Base-by-base conservation (phyloP, 2,797 vertebrate genomes). In the Lemur catta region DNA sequence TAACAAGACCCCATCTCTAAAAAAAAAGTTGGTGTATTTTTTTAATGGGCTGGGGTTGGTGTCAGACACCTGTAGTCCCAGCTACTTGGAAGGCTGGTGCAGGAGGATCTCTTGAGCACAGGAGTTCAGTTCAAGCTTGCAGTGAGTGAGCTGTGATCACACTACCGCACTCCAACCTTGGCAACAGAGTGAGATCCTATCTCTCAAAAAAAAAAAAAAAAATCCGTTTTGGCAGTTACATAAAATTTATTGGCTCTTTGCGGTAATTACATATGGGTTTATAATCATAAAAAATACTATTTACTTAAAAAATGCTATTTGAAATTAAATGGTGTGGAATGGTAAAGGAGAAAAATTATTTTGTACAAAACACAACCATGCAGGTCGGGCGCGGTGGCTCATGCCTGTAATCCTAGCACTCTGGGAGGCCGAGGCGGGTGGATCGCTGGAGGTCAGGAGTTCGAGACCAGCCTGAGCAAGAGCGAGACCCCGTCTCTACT, bases 161-260 rank as follows among this genome's bases (percentile, higher is more conserved):
- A 46, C 48, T 46, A 52, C 48, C 35, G 48, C 33, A 35, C 20
- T 78, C 48, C 75, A 52, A 22, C 20, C 48, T 78, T 6, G 48
- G 33, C 75, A 52, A 22, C 75, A 75, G 72, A 20, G 17, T 46
- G 30, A 33, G 43, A 75, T 8, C 28, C 28, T 75, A 2, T 75
- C 17, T 50, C 18, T 76, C 50, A 8, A 75, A 48, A 35, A 50
- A 71, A 74, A 75, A 75, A 76, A n/a, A 11, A 28, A 24, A 69
- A 46, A 48, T 43, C 55, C 26, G 17, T 92, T 93, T 33, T 43
- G 30, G 30, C 33, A 75, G n/a, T 82, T 87, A 43, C 0, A 14
- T 55, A 89, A 48, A 96, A 61, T 80, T 81, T 94, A 61, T 81
- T 93, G 95, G 55, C 6, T 35, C 15, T 63, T 95, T 91, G 57